phyloP scores from a whole-genome alignment of 2,113 vertebrate genomes.

The Fukomys damarensis region DNA sequence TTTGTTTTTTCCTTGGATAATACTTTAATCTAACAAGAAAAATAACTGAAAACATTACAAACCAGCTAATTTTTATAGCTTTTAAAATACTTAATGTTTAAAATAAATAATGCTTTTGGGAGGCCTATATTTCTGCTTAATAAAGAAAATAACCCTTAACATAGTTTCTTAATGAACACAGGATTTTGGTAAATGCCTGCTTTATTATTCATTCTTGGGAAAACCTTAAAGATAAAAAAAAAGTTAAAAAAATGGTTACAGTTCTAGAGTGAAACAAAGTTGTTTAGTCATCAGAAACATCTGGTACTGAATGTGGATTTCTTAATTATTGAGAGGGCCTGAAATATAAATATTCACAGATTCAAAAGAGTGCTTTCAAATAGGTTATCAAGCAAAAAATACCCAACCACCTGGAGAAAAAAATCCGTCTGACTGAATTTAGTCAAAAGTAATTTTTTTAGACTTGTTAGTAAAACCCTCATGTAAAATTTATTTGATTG shows the following conservation, averaged over 20 bases:
- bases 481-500: constrained; percentile 80
- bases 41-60: constrained; percentile 45
- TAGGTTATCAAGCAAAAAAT: constrained; percentile 79
- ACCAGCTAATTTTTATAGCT: constrained; percentile 56
- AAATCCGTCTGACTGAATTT: constrained; percentile 75
- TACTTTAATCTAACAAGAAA: constrained; percentile 31
- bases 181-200: constrained; percentile 55
- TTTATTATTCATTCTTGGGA: constrained; percentile 49
- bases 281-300: constrained; percentile 74
- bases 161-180: constrained; percentile 52
- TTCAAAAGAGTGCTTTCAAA: constrained; percentile 73
- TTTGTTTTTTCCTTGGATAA: constrained; percentile 24
- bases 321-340: constrained; percentile 73
- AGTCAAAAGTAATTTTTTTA: constrained; percentile 80
- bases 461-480: constrained; percentile 80
- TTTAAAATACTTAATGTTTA: constrained; percentile 44
- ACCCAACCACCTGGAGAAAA: constrained; percentile 65
- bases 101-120: constrained; percentile 63
- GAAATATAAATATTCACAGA: constrained; percentile 79
- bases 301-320: constrained; percentile 66
- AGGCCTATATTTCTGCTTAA: constrained; percentile 61
- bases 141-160: constrained; percentile 66
- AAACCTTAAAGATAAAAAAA: constrained; percentile 67
- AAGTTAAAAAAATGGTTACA: not conserved
- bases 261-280: constrained; percentile 67